These are phyloP conservation scores for Chrysolophus pictus DNA, from an alignment of 2,797 vertebrate genomes.

Conservation along the genomic window DNA sequence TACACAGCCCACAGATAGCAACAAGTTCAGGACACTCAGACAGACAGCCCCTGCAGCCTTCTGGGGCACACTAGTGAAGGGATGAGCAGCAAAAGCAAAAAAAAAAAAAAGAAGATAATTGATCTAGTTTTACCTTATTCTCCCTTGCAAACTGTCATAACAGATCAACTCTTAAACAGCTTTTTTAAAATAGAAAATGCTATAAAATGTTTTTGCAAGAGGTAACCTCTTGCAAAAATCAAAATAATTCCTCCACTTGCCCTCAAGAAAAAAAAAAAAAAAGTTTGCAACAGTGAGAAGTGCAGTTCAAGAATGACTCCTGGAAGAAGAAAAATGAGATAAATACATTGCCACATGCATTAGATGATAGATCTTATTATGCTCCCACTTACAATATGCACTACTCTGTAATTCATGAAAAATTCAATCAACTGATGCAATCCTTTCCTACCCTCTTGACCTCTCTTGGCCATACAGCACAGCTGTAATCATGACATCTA, in stretches of 20 bases:
- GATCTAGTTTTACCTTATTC: neutral
- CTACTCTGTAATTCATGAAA: neutral
- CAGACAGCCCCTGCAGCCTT: neutral
- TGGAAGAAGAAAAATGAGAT: neutral
- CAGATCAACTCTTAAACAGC: neutral
- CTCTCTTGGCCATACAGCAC: neutral
- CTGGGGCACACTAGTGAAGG: neutral
- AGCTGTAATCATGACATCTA: neutral
- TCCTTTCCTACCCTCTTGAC: neutral
- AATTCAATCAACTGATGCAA: neutral
- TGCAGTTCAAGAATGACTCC: neutral
- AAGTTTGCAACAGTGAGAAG: neutral
- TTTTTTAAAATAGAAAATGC: neutral
- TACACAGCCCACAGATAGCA: neutral
- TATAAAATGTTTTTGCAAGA: neutral
- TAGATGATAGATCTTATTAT: neutral
- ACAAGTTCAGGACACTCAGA: neutral
- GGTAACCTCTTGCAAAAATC: neutral
- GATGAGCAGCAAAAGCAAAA: neutral
- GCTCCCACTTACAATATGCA: neutral
- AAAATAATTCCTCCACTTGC: neutral
- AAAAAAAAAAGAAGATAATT: neutral
- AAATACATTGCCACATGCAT: neutral
- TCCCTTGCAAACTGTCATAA: neutral
- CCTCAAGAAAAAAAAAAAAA: neutral